These are phyloP conservation scores for Mastigias papua DNA, from an alignment of 30 jellyfish, hydroid and myxozoan species.

Conservation along the genomic window DNA sequence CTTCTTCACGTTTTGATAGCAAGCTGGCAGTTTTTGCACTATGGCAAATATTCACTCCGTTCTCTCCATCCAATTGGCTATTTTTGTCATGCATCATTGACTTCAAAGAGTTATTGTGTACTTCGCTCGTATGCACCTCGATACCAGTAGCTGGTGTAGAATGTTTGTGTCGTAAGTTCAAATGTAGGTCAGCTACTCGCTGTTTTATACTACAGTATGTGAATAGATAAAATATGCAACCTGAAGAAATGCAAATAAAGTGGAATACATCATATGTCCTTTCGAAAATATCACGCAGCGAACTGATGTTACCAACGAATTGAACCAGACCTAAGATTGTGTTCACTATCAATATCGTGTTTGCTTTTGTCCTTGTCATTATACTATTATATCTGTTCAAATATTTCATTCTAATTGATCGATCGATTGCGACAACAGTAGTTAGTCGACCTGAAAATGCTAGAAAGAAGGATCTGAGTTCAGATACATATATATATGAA, in stretches of 20 bases:
- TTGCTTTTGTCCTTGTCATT: constrained; percentile 31
- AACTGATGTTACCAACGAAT: background rate
- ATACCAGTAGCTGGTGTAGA: too few species aligned
- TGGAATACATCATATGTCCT: background rate
- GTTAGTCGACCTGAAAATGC: constrained; percentile 20
- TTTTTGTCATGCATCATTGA: too few species aligned
- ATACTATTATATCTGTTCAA: constrained; percentile 10
- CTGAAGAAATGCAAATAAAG: background rate
- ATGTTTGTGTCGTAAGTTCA: background rate
- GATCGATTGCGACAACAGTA: constrained; percentile 29
- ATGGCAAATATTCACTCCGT: too few species aligned
- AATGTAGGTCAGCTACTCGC: background rate
- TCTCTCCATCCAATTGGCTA: too few species aligned
- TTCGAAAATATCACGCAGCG: background rate
- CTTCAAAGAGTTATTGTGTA: too few species aligned
- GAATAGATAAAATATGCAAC: background rate
- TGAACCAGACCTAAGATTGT: background rate
- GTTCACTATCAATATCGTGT: background rate
- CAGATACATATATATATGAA: background rate
- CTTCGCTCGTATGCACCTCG: background rate
- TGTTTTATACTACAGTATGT: background rate
- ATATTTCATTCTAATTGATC: constrained; percentile 39
- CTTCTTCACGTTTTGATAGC: too few species aligned
- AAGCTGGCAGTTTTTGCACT: too few species aligned
- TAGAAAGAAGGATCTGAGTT: background rate